Evolutionary conservation across 1,140 invertebrate genomes (phyloP).

Genomic region (Campoletis sonorensis): DNA sequence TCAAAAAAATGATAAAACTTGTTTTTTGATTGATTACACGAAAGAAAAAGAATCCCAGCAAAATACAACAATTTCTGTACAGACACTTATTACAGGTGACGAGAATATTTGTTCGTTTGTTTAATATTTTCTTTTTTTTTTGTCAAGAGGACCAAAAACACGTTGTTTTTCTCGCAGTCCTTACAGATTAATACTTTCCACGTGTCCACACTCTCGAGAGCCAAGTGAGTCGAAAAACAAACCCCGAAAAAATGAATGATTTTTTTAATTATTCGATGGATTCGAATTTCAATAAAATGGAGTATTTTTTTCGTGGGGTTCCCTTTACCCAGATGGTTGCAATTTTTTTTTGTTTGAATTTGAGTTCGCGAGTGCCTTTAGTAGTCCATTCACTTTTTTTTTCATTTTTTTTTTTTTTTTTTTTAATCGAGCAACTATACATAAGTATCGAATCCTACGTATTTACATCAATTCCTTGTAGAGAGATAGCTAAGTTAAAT

Average conservation of each 20-base stretch:
- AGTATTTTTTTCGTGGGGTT: not conserved
- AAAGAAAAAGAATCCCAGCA: too few relatives aligned
- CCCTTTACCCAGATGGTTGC: not conserved
- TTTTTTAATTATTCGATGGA: not conserved
- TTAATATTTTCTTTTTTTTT: conserved; percentile 4
- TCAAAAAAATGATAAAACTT: too few relatives aligned
- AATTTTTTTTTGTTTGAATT: not conserved
- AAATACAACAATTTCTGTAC: conserved; percentile 34
- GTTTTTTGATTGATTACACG: too few relatives aligned
- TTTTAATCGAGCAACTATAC: conserved; percentile 19
- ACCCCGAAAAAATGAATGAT: conserved; percentile 1
- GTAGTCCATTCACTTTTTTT: not conserved
- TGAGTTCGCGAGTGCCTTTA: not conserved
- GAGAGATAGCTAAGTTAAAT: conserved; percentile 64
- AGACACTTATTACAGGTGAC: conserved; percentile 38
- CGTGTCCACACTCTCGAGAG: conserved; percentile 14
- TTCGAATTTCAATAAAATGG: not conserved
- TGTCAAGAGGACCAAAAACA: conserved; percentile 3
- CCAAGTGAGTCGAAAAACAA: not conserved
- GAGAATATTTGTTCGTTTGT: conserved; percentile 11
- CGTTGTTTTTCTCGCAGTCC: conserved; percentile 41
- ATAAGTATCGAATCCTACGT: conserved; percentile 59
- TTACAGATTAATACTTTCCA: conserved; percentile 67
- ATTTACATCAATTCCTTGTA: conserved; percentile 72
- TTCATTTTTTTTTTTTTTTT: not conserved